Conservation (phyloP, 37 sponge, comb jelly and placozoan genomes). For the Eunapius fragilis region DNA sequence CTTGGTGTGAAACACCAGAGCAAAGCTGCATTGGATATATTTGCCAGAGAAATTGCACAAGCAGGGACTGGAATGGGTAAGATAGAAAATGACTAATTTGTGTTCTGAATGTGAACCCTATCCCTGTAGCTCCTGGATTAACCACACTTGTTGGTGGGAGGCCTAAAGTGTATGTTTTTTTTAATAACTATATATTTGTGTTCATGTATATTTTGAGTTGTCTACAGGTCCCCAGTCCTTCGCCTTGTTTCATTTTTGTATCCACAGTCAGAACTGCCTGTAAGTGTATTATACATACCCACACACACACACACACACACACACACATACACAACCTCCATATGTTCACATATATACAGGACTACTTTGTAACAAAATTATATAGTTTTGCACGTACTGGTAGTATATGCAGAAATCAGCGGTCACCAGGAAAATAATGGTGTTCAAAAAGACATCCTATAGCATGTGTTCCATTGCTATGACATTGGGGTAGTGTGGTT, state of each 20-base stretch:
- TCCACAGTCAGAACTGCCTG: constrained; percentile 74
- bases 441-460: too few relatives aligned
- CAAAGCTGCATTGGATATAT: constrained; percentile 84
- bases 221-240: constrained; percentile 83
- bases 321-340: too few relatives aligned
- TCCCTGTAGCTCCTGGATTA: constrained; percentile 90
- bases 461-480: too few relatives aligned
- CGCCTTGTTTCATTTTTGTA: constrained; percentile 81
- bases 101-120: too few relatives aligned
- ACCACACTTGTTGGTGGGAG: constrained; percentile 90
- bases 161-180: constrained; percentile 80
- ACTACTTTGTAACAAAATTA: too few relatives aligned
- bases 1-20: constrained; percentile 77
- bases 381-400: too few relatives aligned
- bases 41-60: constrained; percentile 87
- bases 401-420: too few relatives aligned
- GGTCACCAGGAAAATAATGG: too few relatives aligned
- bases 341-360: too few relatives aligned
- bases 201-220: neutral
- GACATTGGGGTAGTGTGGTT: too few relatives aligned
- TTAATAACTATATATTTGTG: neutral
- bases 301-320: too few relatives aligned
- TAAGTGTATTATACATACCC: constrained; percentile 33
- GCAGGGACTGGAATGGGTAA: constrained; percentile 96
- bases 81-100: neutral